Conservation (phyloP, 2,113 vertebrate genomes). For the Atractosteus spatula region DNA sequence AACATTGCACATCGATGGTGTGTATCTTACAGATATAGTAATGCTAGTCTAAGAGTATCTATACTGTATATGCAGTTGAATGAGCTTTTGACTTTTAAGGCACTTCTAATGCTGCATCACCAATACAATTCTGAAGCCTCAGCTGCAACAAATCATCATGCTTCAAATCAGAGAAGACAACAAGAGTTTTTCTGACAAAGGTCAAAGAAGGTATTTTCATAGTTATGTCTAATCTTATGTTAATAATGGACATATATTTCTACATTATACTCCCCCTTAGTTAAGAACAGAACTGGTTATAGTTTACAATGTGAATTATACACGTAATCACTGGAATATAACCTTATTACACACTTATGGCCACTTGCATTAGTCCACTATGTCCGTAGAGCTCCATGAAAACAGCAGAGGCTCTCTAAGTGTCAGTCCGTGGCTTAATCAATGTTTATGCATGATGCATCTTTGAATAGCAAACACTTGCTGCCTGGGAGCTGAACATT, state of each 20-base stretch:
- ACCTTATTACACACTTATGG: constrained; percentile 59
- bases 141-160: not conserved
- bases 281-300: not conserved
- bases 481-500: constrained; percentile 74
- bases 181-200: not conserved
- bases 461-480: constrained; percentile 74
- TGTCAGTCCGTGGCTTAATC: constrained; percentile 72
- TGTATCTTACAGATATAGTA: not conserved
- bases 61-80: not conserved
- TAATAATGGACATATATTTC: not conserved
- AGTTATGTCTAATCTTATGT: not conserved
- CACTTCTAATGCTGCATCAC: not conserved
- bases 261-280: not conserved
- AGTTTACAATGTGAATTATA: constrained; percentile 19
- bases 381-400: constrained; percentile 57
- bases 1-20: not conserved
- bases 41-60: not conserved
- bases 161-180: not conserved
- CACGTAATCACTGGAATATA: constrained; percentile 46
- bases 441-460: constrained; percentile 77
- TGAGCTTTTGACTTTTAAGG: not conserved
- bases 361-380: constrained; percentile 57
- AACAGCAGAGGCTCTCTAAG: constrained; percentile 60
- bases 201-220: not conserved
- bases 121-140: not conserved